Evolutionary conservation across 2,797 vertebrate species (phyloP), one percentile per base, ranked within the genome.

Genomic region (Arctocebus calabarensis): DNA sequence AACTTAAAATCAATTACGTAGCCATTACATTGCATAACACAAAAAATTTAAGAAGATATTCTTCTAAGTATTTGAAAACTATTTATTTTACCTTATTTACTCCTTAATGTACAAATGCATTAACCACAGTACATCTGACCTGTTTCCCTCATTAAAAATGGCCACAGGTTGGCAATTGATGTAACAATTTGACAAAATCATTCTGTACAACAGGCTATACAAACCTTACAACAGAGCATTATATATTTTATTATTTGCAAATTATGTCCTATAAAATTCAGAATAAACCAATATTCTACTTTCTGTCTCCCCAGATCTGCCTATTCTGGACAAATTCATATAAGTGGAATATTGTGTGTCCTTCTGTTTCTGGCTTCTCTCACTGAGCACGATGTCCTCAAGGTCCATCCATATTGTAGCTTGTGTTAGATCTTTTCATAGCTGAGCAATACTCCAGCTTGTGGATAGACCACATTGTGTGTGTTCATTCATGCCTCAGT

Each of bases 381-480:
- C 75, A 17, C 12, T 9, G 22, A 23, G 74, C 11, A 12, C 7
- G 22, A 34, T 3, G 48, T 57, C 52, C n/a, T 79, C 22, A 10
- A 37, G 77, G 22, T 34, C n/a, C 22, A 0, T 9, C n/a, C 20
- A 55, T 3, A 0, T 22, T 7, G 2, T 25, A 16, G 77, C 52
- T 13, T 37, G 12, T 4, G 52, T 79, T 22, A 9, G 75, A 75
- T 34, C 6, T 75, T 22, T 48, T 48, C 16, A 1, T 20, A 22
- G 77, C 77, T 57, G 13, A n/a, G 22, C 34, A 19, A 22, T 16
- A 13, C 16, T 16, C 75, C 2, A 0, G n/a, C 8, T n/a, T 1
- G 2, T 14, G 48, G 6, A 55, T 7, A n/a, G 48, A 23, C 75
- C 32, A 14, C 6, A 0, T n/a, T 66, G 64, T 7, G 32, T n/a